Percentiles rank a stretch among this genome's conserved stretches.
Conservation (phyloP, 2,888 invertebrate genomes). For the Hypomecis punctinalis region DNA sequence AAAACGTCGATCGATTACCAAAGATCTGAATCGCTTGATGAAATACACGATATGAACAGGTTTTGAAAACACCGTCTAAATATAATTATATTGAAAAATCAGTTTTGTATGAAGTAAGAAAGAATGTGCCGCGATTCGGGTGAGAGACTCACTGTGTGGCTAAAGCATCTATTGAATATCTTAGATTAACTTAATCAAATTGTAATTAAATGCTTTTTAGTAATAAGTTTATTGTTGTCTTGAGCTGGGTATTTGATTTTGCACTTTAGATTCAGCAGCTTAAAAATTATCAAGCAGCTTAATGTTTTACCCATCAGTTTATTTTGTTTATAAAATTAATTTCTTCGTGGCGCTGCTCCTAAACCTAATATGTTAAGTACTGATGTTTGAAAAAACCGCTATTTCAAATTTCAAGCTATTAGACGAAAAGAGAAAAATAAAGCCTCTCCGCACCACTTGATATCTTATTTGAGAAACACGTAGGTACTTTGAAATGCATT, state of each 20-base stretch:
- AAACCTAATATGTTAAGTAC: too few species aligned
- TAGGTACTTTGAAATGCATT: too few species aligned
- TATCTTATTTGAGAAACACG: too few species aligned
- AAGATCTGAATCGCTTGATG: slow-evolving; percentile 11
- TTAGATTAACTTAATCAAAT: slow-evolving; percentile 15
- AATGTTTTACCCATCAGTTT: background rate
- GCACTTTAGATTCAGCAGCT: slow-evolving; percentile 20
- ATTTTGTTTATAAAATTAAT: background rate
- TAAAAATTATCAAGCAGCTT: slow-evolving; percentile 25
- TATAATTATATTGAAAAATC: slow-evolving; percentile 1
- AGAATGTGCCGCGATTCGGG: background rate
- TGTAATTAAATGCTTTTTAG: slow-evolving; percentile 19
- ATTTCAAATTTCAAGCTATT: too few species aligned
- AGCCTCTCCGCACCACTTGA: too few species aligned
- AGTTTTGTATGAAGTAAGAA: slow-evolving; percentile 3
- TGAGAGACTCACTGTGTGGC: slow-evolving; percentile 3
- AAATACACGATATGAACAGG: slow-evolving; percentile 10
- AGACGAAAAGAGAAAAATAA: too few species aligned
- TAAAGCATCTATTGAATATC: slow-evolving; percentile 3
- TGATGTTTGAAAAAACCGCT: too few species aligned
- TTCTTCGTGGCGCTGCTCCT: background rate
- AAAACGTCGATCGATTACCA: slow-evolving; percentile 7
- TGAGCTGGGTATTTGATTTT: slow-evolving; percentile 24
- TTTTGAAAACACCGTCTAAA: slow-evolving; percentile 1
- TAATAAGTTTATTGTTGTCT: slow-evolving; percentile 1